Base-by-base conservation (phyloP, 2,797 vertebrate species). In the Cottoperca gobio region DNA sequence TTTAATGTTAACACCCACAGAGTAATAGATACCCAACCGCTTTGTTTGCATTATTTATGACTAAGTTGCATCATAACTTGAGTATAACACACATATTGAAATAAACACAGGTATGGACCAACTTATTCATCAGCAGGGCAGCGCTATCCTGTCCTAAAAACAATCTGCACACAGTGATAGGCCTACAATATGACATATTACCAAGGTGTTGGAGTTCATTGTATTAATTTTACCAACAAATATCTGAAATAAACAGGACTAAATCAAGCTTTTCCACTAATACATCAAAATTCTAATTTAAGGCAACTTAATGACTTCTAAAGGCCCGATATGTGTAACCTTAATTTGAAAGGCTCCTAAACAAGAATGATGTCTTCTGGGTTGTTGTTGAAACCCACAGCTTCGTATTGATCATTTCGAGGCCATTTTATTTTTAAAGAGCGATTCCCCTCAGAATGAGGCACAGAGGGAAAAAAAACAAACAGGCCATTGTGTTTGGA, bases 341-440 rank as follows among this genome's bases (percentile, higher is more conserved):
- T 48, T 4, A 43, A 48, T 16, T 68, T 60, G 35, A 49, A 73
- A 31, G 17, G 62, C 11, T 21, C 61, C 35, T 78, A 42, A 75
- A 69, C 48, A 70, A 72, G 55, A 75, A 74, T 40, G 64, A 67
- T 50, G 71, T 76, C 52, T 83, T 86, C 67, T 75, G 58, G 76
- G 78, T 72, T 86, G 87, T 79, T 87, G 59, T 81, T 69, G 45
- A 81, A 79, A 86, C 6, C 13, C 54, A 26, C 31, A 46, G 77
- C 79, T 68, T 82, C 26, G 11, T 87, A 91, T 90, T 87, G 91
- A 91, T 91, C 84, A 86, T 88, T 92, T 92, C 82, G 78, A 79
- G 86, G 87, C 49, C 84, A 73, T 86, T 85, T 91, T 91, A 91
- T 92, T 92, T 91, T n/a, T 90, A 78, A 91, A 86, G 71, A 43